These are phyloP conservation scores for Cyanoliseus patagonus DNA, from an alignment of 2,113 vertebrate genomes.

Conservation along the genomic window DNA sequence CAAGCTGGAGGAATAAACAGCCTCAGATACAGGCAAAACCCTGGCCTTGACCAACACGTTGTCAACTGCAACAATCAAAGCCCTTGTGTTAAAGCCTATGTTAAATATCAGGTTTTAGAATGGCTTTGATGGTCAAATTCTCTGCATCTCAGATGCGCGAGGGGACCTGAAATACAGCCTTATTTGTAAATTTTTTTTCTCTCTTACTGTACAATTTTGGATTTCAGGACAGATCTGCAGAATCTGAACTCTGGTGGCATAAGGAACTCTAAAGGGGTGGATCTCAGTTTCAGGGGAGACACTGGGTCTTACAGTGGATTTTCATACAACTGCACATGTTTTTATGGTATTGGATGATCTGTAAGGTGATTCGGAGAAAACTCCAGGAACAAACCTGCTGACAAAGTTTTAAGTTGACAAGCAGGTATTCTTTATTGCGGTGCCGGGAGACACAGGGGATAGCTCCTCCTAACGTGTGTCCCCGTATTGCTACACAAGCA, in stretches of 20 bases:
- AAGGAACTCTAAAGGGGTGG: neutral
- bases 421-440: no score
- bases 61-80: neutral
- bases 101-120: neutral
- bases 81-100: neutral
- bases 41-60: accelerated
- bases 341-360: neutral
- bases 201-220: neutral
- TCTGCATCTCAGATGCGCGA: neutral
- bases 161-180: neutral
- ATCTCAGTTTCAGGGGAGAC: neutral
- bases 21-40: neutral
- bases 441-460: no score
- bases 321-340: neutral
- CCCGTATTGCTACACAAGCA: no score
- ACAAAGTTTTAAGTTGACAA: no score
- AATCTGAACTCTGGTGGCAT: neutral
- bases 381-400: no score
- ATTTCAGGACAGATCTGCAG: neutral
- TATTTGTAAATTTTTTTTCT: neutral
- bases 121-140: neutral
- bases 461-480: no score
- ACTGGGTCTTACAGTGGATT: neutral
- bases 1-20: neutral
- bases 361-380: neutral